These are phyloP conservation scores for Lacerta bilineata DNA, from an alignment of 2,797 vertebrate species.

Conservation along the genomic window DNA sequence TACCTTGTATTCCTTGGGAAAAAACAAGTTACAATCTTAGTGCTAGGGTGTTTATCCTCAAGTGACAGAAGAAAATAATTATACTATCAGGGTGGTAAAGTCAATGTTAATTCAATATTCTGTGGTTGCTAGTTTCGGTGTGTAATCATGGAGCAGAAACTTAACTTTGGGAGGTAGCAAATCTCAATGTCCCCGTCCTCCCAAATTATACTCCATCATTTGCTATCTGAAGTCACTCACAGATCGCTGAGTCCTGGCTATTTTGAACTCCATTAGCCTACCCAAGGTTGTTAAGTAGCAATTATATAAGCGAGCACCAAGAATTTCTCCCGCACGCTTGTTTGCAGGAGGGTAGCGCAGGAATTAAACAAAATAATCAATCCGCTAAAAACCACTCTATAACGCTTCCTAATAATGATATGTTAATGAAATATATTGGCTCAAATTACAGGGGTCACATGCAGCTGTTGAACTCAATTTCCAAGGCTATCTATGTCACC, in stretches of 20 bases:
- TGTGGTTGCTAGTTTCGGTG: not conserved
- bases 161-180: not conserved
- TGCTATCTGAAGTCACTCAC: constrained; percentile 1
- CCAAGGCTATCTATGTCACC: constrained; percentile 26
- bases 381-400: constrained; percentile 17
- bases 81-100: not conserved
- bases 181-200: not conserved
- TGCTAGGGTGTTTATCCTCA: not conserved
- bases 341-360: not conserved
- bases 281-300: constrained; percentile 15
- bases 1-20: not conserved
- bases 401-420: constrained; percentile 21
- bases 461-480: constrained; percentile 38
- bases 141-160: not conserved
- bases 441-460: constrained; percentile 40
- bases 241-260: not conserved
- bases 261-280: constrained; percentile 23
- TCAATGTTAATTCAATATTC: not conserved
- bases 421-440: constrained; percentile 23
- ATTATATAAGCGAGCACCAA: constrained; percentile 12
- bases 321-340: constrained; percentile 8
- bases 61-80: not conserved
- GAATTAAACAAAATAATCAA: constrained; percentile 30
- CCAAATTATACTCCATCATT: not conserved
- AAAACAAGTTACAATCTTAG: not conserved